Percentiles rank a stretch among this genome's conserved stretches.
Conservation (phyloP, 2,888 invertebrate genomes). For the Epistrophe eligans region DNA sequence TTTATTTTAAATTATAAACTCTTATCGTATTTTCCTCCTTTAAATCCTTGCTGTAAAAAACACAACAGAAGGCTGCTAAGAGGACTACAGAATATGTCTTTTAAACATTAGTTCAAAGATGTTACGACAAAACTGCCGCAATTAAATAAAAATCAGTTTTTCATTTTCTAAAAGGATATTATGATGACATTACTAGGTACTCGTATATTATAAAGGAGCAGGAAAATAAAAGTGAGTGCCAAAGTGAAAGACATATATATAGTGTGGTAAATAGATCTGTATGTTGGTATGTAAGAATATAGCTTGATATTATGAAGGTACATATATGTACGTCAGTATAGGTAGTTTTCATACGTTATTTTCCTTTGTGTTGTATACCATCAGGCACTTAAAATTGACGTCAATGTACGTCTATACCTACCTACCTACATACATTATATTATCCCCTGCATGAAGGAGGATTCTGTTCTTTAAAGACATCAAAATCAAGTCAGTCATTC, state of each 20-base stretch:
- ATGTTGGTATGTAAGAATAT: not conserved
- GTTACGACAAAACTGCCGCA: conserved; percentile 43
- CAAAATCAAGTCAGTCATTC: conserved; percentile 32
- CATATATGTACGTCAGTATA: not conserved
- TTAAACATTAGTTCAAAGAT: conserved; percentile 6
- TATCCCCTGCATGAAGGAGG: conserved; percentile 30
- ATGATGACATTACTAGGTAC: conserved; percentile 25
- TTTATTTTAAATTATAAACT: not conserved
- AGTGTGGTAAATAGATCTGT: not conserved
- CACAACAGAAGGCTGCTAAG: not conserved
- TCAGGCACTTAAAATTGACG: conserved; percentile 36
- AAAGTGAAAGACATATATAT: conserved; percentile 36
- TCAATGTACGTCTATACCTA: conserved; percentile 24
- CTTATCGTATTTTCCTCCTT: not conserved
- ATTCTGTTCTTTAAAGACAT: conserved; percentile 38
- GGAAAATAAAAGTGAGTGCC: conserved; percentile 42
- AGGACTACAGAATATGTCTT: not conserved
- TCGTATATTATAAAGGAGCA: conserved; percentile 7
- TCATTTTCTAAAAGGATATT: conserved; percentile 28
- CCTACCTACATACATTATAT: conserved; percentile 9
- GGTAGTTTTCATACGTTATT: conserved; percentile 11
- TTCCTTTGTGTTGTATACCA: conserved; percentile 25
- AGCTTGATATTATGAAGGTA: not conserved
- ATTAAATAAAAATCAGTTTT: conserved; percentile 42
- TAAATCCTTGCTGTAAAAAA: not conserved